These are phyloP conservation scores for Syngnathus acus DNA, from an alignment of 2,797 vertebrate genomes.

Conservation along the genomic window DNA sequence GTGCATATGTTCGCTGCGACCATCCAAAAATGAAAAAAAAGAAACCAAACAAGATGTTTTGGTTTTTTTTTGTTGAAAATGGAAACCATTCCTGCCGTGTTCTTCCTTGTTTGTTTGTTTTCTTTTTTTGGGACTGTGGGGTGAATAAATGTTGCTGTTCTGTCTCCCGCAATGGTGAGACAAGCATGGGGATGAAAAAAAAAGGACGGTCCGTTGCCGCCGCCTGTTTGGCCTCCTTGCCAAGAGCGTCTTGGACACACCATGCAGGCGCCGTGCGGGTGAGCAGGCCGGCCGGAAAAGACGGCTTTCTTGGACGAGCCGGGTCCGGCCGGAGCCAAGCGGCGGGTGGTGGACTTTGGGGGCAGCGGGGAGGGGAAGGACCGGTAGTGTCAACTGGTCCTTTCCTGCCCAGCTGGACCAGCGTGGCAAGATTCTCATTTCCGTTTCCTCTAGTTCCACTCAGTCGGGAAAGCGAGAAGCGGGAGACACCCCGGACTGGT, in stretches of 20 bases:
- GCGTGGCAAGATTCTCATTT: slow-evolving; percentile 28
- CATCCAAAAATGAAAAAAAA: slow-evolving; percentile 22
- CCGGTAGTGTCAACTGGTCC: background rate
- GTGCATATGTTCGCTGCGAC: background rate
- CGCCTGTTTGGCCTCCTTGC: slow-evolving; percentile 62
- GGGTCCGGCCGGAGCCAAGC: slow-evolving; percentile 41
- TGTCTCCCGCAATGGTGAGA: slow-evolving; percentile 39
- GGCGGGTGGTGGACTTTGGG: slow-evolving; percentile 19
- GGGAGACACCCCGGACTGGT: background rate
- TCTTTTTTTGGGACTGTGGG: slow-evolving; percentile 32
- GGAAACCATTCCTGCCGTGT: slow-evolving; percentile 26
- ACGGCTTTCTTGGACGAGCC: slow-evolving; percentile 65
- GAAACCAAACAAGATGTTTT: slow-evolving; percentile 32
- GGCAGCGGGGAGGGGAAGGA: background rate
- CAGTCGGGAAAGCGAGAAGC: background rate
- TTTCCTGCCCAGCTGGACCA: background rate
- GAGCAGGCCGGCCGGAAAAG: slow-evolving; percentile 69
- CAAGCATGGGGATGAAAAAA: slow-evolving; percentile 48
- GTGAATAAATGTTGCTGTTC: slow-evolving; percentile 30
- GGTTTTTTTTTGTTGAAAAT: slow-evolving; percentile 8
- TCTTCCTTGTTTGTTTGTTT: slow-evolving; percentile 29
- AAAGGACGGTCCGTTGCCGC: slow-evolving; percentile 47
- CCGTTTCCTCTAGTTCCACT: background rate
- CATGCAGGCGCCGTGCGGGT: slow-evolving; percentile 65
- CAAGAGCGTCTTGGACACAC: slow-evolving; percentile 56